Conservation (phyloP, 1,140 invertebrate species). For the Procambarus clarkii region DNA sequence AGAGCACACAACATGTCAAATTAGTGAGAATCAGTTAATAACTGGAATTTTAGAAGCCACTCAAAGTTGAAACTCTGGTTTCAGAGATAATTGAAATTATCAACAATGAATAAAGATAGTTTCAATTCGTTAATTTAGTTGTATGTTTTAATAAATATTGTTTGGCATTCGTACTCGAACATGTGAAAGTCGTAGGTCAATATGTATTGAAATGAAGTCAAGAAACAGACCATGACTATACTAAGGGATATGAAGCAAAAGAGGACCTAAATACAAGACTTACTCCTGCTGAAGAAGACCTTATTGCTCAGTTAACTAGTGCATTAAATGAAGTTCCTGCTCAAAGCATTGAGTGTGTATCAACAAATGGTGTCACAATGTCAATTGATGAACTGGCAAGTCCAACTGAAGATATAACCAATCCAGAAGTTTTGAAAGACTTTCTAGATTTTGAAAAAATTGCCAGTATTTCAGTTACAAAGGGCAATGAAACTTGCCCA, state of each 20-base stretch:
- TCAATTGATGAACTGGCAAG: neutral
- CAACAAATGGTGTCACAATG: neutral
- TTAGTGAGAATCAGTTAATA: too few species aligned
- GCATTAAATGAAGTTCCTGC: slow-evolving; percentile 35
- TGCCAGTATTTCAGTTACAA: neutral
- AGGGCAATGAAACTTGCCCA: neutral
- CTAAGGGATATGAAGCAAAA: slow-evolving; percentile 28
- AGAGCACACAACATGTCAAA: too few species aligned
- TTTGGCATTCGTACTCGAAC: too few species aligned
- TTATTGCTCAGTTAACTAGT: slow-evolving; percentile 60
- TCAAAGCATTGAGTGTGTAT: neutral
- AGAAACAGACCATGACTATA: slow-evolving; percentile 56
- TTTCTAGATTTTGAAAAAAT: slow-evolving; percentile 51
- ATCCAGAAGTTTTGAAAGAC: slow-evolving; percentile 54
- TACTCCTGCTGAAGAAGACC: slow-evolving; percentile 60
- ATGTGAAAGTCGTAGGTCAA: too few species aligned
- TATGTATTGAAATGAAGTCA: too few species aligned
- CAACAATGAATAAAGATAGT: too few species aligned
- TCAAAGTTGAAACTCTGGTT: too few species aligned
- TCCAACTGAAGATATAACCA: slow-evolving; percentile 9
- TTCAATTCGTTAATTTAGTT: too few species aligned
- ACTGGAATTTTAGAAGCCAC: too few species aligned
- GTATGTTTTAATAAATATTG: too few species aligned
- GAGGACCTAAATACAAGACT: slow-evolving; percentile 20
- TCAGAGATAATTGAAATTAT: too few species aligned